phyloP scores from a whole-genome alignment of 2,113 vertebrate species.

The Cephalopterus ornatus region DNA sequence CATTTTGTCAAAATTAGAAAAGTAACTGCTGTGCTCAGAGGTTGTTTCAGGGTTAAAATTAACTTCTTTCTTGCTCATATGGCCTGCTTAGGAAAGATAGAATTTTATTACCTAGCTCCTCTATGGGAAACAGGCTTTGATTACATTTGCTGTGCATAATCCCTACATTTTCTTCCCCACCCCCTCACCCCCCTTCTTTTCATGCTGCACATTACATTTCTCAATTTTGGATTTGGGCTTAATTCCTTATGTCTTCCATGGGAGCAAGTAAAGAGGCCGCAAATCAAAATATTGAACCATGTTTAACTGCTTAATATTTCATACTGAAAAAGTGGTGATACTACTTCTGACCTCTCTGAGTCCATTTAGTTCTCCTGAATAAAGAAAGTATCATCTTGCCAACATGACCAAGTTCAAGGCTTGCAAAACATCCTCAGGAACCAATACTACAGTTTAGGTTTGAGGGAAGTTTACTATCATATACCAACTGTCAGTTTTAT shows the following conservation, averaged over 20 bases:
- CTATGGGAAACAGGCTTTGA: background rate
- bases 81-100: background rate
- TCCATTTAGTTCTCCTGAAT: background rate
- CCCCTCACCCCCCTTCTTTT: background rate
- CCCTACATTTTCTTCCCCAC: background rate
- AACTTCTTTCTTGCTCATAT: background rate
- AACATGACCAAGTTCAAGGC: background rate
- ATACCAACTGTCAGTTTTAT: background rate
- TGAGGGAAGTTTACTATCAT: background rate
- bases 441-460: background rate
- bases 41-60: background rate
- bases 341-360: background rate
- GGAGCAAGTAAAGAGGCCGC: background rate
- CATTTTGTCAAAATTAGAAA: background rate
- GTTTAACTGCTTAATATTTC: background rate
- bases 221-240: fast-evolving
- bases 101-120: background rate
- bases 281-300: background rate
- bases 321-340: background rate
- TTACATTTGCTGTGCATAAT: background rate
- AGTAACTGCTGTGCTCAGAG: background rate
- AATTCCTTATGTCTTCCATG: background rate
- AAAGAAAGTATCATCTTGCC: background rate
- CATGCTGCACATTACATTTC: background rate
- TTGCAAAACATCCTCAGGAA: background rate